Percentiles rank a stretch among this genome's conserved stretches.
phyloP scores from a whole-genome alignment of 35 echinoderm and acorn worm species.

The Acanthaster planci region DNA sequence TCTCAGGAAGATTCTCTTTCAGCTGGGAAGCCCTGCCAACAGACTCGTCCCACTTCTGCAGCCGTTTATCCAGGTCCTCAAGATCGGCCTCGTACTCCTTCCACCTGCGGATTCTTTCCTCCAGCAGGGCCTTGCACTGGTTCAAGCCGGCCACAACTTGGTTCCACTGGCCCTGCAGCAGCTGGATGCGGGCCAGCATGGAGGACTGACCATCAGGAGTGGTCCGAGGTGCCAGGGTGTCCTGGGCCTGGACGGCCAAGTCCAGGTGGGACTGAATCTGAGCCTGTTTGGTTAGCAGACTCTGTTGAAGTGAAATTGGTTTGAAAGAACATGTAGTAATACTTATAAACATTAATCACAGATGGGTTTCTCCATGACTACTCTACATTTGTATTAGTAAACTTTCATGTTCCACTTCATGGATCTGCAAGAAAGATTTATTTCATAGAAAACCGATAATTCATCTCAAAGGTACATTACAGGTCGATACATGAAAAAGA shows the following conservation, averaged over 20 bases:
- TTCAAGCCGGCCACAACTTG: slow-evolving; percentile 46
- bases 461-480: no score
- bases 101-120: slow-evolving; percentile 39
- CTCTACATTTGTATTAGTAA: no score
- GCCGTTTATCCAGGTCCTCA: slow-evolving; percentile 36
- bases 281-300: slow-evolving; percentile 4
- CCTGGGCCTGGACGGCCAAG: neutral
- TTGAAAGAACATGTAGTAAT: neutral
- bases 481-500: no score
- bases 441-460: no score
- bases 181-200: slow-evolving; percentile 28
- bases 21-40: slow-evolving; percentile 45
- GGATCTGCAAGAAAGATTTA: no score
- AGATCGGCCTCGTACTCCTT: slow-evolving; percentile 41
- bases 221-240: slow-evolving; percentile 28
- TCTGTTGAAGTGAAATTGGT: neutral
- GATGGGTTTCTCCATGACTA: no score
- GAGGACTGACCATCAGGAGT: slow-evolving; percentile 47
- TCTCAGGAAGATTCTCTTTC: slow-evolving; percentile 40
- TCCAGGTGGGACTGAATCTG: neutral
- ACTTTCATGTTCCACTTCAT: no score
- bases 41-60: slow-evolving; percentile 38
- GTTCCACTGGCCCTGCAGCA: slow-evolving; percentile 54
- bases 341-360: no score
- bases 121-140: slow-evolving; percentile 38